phyloP scores from a whole-genome alignment of 1,140 invertebrate genomes.

The Meloidogyne floridensis region DNA sequence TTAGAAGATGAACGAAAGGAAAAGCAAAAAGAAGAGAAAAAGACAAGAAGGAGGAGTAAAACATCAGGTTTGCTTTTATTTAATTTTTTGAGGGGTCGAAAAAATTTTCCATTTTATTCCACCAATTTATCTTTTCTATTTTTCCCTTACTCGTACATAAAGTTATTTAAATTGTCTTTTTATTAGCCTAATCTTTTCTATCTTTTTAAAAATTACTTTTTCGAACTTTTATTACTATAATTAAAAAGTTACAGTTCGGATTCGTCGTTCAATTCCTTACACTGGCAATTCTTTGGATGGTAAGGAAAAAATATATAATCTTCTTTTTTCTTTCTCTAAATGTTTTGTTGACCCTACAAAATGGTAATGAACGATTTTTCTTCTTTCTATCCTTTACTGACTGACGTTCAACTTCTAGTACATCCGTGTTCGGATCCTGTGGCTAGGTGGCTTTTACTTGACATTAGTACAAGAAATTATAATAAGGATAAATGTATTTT shows the following conservation, averaged over 20 bases:
- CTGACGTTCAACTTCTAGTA: too few relatives aligned
- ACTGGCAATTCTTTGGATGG: slow-evolving; percentile 48
- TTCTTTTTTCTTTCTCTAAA: not conserved
- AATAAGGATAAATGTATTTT: too few relatives aligned
- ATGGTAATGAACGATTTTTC: too few relatives aligned
- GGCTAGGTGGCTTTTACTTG: too few relatives aligned
- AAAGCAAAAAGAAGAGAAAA: slow-evolving; percentile 56
- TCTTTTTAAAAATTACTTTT: not conserved
- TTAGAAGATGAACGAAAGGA: slow-evolving; percentile 64
- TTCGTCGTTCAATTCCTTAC: slow-evolving; percentile 60
- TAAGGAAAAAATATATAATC: slow-evolving; percentile 28
- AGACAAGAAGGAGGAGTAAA: slow-evolving; percentile 58
- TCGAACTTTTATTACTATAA: not conserved
- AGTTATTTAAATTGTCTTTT: not conserved
- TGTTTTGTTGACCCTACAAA: not conserved
- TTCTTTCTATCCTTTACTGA: too few relatives aligned
- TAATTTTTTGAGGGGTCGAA: not conserved
- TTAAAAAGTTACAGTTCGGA: slow-evolving; percentile 54
- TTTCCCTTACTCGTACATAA: not conserved
- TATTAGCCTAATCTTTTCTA: not conserved
- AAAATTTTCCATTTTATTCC: slow-evolving; percentile 2
- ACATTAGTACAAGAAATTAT: too few relatives aligned
- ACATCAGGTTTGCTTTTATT: slow-evolving; percentile 53
- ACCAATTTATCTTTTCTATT: slow-evolving; percentile 13
- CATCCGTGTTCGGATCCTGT: too few relatives aligned